Evolutionary conservation across 2,113 vertebrate species (phyloP).

Genomic region (Theristicus caerulescens): DNA sequence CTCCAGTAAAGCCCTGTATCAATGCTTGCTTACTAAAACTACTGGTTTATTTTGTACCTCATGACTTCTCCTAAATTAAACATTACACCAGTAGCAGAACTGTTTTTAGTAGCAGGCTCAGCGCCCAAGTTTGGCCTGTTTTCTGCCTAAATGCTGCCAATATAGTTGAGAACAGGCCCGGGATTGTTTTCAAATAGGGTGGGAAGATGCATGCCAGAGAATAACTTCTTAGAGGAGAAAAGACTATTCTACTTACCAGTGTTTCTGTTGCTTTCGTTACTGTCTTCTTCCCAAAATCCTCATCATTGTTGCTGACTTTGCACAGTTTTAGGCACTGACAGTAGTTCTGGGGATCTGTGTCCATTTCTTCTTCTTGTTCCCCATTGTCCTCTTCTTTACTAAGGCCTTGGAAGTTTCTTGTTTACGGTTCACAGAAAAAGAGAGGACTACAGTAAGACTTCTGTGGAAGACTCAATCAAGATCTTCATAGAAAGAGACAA

Average conservation of each 20-base stretch:
- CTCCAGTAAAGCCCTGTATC: background rate
- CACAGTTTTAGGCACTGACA: background rate
- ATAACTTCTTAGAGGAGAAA: background rate
- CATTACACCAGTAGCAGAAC: background rate
- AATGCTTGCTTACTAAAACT: background rate
- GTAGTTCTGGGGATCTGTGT: background rate
- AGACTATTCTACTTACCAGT: conserved; percentile 30
- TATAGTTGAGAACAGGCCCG: background rate
- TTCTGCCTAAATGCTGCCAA: background rate
- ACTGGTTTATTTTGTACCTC: background rate
- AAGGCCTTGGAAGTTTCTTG: background rate
- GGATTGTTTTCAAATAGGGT: background rate
- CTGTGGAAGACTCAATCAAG: background rate
- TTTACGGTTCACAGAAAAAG: background rate
- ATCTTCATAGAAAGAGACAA: background rate
- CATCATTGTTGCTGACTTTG: background rate
- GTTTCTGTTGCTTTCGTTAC: background rate
- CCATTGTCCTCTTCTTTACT: background rate
- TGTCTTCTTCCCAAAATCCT: background rate
- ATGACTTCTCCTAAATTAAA: background rate
- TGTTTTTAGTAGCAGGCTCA: background rate
- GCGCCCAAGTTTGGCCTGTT: background rate
- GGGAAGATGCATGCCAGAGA: background rate
- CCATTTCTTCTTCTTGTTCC: background rate
- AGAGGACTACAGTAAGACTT: background rate